Conservation (phyloP, 2,888 invertebrate genomes). For the Sipha maydis region DNA sequence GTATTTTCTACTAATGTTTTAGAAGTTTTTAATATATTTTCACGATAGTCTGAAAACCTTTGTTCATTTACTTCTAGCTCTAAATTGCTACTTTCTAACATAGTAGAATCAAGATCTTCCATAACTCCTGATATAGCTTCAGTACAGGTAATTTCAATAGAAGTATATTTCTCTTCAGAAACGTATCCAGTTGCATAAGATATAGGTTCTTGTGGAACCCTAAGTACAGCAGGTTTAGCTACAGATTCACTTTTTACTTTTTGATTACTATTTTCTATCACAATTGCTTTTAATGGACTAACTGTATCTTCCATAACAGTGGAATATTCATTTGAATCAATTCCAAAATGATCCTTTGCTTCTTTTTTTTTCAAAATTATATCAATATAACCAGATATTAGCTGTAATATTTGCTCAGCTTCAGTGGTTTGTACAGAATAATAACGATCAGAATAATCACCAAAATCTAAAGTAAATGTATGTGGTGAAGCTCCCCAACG, state of each 20-base stretch:
- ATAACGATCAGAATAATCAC: slow-evolving; percentile 98
- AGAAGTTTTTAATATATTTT: slow-evolving; percentile 96
- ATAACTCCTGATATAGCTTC: slow-evolving; percentile 97
- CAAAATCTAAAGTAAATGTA: slow-evolving; percentile 98
- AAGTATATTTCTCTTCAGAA: slow-evolving; percentile 55
- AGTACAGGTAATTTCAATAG: slow-evolving; percentile 69
- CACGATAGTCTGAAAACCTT: slow-evolving; percentile 93
- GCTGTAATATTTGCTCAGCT: slow-evolving; percentile 97
- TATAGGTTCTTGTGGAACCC: slow-evolving; percentile 86
- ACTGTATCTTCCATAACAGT: slow-evolving; percentile 98
- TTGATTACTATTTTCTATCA: slow-evolving; percentile 87
- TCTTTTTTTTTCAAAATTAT: slow-evolving; percentile 97
- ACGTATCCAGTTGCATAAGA: slow-evolving; percentile 49
- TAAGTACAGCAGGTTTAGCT: slow-evolving; percentile 92
- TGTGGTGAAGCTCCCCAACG: slow-evolving; percentile 99
- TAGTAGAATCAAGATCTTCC: slow-evolving; percentile 97
- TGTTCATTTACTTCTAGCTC: slow-evolving; percentile 92
- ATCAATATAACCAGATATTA: slow-evolving; percentile 99
- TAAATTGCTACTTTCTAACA: slow-evolving; percentile 96
- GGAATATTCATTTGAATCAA: slow-evolving; percentile 98
- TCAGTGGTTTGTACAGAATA: slow-evolving; percentile 99
- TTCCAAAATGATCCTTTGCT: slow-evolving; percentile 96
- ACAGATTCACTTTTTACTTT: slow-evolving; percentile 90
- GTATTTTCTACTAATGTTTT: slow-evolving; percentile 99
- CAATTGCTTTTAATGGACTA: slow-evolving; percentile 89